phyloP scores from a whole-genome alignment of 2,797 vertebrate species.

The Acanthopagrus latus region DNA sequence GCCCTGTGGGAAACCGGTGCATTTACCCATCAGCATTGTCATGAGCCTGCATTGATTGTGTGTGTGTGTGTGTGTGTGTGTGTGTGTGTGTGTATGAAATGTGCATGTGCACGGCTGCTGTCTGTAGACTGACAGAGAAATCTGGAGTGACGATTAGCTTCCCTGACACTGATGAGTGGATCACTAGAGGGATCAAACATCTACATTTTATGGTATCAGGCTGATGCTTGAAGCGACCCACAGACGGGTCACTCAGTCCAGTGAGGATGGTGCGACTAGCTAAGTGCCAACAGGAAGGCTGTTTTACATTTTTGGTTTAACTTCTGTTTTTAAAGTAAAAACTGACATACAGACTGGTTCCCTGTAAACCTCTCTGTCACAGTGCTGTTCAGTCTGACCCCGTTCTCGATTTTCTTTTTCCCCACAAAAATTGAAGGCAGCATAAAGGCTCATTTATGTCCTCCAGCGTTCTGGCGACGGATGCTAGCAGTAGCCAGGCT shows the following conservation, averaged over 20 bases:
- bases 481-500: too few relatives aligned
- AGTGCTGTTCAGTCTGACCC: too few relatives aligned
- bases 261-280: not conserved
- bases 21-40: conserved; percentile 91
- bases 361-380: too few relatives aligned
- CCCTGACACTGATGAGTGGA: conserved; percentile 35
- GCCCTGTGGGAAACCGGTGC: conserved; percentile 90
- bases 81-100: conserved; percentile 14
- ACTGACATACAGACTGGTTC: too few relatives aligned
- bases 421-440: too few relatives aligned
- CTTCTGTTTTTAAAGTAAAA: too few relatives aligned
- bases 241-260: not conserved
- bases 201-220: conserved; percentile 12
- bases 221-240: conserved; percentile 2
- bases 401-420: too few relatives aligned
- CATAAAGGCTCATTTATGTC: too few relatives aligned
- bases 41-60: conserved; percentile 94
- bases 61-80: too few relatives aligned
- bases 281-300: too few relatives aligned
- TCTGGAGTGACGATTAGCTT: conserved; percentile 40
- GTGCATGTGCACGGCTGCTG: conserved; percentile 20
- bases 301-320: too few relatives aligned
- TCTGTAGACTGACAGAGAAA: conserved; percentile 21
- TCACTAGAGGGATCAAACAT: conserved; percentile 24
- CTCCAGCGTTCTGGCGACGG: too few relatives aligned